These are phyloP conservation scores for Pantherophis vulpinus DNA, from an alignment of 2,797 vertebrate species.

Conservation along the genomic window DNA sequence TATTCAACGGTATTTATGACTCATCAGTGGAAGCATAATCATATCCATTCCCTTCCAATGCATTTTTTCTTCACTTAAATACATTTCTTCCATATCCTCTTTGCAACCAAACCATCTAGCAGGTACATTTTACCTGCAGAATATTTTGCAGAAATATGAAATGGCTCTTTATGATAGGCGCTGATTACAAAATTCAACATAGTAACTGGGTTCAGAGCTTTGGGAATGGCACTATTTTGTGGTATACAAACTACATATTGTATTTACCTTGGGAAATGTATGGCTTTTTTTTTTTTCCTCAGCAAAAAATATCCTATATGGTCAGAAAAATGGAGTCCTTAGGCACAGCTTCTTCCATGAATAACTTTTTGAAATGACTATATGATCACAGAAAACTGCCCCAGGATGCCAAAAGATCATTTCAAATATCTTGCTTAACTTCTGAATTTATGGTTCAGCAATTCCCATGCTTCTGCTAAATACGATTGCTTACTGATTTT, in stretches of 20 bases:
- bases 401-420: neutral
- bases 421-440: neutral
- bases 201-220: neutral
- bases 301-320: neutral
- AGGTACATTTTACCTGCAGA: constrained; percentile 49
- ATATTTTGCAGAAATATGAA: constrained; percentile 52
- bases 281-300: neutral
- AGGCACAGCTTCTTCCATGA: neutral
- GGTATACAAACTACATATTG: neutral
- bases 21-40: constrained; percentile 54
- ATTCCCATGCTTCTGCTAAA: neutral
- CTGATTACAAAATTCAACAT: constrained; percentile 18
- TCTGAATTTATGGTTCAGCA: neutral
- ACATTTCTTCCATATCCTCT: constrained; percentile 45
- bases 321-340: neutral
- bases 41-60: constrained; percentile 38
- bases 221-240: neutral
- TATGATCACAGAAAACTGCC: neutral
- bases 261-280: neutral
- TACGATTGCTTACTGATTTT: neutral
- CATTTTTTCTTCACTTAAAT: constrained; percentile 58
- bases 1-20: constrained; percentile 51
- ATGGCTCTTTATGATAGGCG: neutral
- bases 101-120: constrained; percentile 43
- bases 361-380: neutral